Conservation (phyloP, 2,797 vertebrate species). For the Scarus forsteni region DNA sequence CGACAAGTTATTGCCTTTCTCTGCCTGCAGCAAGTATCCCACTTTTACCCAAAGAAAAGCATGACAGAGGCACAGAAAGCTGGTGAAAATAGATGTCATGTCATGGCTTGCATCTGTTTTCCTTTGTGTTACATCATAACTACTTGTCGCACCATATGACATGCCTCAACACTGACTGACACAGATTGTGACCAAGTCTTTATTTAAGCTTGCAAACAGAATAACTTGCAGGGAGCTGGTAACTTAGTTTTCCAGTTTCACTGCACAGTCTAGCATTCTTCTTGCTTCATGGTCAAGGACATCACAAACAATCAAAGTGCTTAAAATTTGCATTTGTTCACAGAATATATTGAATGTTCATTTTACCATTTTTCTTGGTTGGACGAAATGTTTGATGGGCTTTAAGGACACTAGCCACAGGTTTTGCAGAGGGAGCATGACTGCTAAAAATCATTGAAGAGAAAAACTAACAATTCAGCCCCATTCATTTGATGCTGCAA, state of each 20-base stretch:
- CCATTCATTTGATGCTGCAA: neutral
- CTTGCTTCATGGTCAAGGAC: no score
- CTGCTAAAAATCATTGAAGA: no score
- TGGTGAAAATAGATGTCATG: neutral
- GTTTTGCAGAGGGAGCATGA: neutral
- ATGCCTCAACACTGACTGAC: constrained; percentile 1
- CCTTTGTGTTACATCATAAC: neutral
- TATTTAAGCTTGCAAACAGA: neutral
- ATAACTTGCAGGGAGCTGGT: neutral
- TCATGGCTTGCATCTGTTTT: constrained; percentile 4
- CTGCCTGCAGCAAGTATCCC: neutral
- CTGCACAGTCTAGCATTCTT: neutral
- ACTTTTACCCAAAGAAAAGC: neutral
- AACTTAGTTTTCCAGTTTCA: neutral
- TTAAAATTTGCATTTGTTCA: no score
- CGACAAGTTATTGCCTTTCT: neutral
- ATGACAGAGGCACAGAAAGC: neutral
- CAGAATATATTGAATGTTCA: neutral
- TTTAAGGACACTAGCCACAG: neutral
- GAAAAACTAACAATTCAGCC: neutral
- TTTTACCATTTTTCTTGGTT: neutral
- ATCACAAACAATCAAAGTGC: no score
- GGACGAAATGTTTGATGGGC: neutral
- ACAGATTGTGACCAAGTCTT: constrained; percentile 11
- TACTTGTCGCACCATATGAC: neutral